Evolutionary conservation across 1,140 invertebrate species (phyloP).

Genomic region (Leptonema lineaticorne): DNA sequence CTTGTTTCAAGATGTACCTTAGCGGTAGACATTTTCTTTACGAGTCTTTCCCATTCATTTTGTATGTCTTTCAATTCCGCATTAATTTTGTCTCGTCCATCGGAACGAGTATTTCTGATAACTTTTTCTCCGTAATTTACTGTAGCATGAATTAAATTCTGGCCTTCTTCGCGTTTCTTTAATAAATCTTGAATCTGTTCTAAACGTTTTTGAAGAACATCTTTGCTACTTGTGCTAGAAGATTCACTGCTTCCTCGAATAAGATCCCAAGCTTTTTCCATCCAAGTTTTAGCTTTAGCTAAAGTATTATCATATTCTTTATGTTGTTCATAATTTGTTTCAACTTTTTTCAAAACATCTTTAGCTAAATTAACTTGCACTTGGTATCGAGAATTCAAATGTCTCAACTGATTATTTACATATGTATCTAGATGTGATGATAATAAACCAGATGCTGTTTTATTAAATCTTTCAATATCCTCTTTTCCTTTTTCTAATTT

Average conservation of each 20-base stretch:
- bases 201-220: conserved; percentile 79
- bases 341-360: conserved; percentile 90
- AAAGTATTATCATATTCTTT: conserved; percentile 79
- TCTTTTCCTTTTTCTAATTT: conserved; percentile 77
- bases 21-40: conserved; percentile 88
- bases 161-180: conserved; percentile 84
- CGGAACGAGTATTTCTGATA: conserved; percentile 80
- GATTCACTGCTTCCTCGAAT: conserved; percentile 79
- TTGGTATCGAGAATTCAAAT: conserved; percentile 89
- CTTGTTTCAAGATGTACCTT: conserved; percentile 92
- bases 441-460: conserved; percentile 71
- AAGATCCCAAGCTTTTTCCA: conserved; percentile 81
- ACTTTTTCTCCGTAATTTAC: conserved; percentile 93
- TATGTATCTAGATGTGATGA: conserved; percentile 87
- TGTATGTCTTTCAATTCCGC: conserved; percentile 87
- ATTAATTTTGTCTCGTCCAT: conserved; percentile 86
- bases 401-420: conserved; percentile 86
- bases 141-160: conserved; percentile 84
- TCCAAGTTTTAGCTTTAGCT: conserved; percentile 82
- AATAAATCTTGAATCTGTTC: conserved; percentile 81
- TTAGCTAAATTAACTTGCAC: conserved; percentile 87
- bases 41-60: conserved; percentile 88
- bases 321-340: conserved; percentile 88
- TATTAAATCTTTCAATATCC: conserved; percentile 83
- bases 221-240: conserved; percentile 76